phyloP scores from a whole-genome alignment of 2,113 vertebrate species.

The Amazona guildingii region DNA sequence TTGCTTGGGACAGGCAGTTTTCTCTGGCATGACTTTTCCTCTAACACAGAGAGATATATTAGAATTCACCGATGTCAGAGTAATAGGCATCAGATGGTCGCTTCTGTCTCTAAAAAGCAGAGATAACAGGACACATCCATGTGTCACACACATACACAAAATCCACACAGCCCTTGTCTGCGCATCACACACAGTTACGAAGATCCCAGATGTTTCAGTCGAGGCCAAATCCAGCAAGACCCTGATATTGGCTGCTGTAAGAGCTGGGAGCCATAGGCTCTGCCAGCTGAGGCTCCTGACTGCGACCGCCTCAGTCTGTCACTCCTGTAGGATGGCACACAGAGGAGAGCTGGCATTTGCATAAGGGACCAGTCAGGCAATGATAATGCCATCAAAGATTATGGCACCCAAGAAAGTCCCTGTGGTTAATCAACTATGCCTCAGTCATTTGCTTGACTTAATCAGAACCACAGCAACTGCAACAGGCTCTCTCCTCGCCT shows the following conservation, averaged over 20 bases:
- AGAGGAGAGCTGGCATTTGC: not conserved
- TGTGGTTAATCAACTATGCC: not conserved
- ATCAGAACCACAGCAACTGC: not conserved
- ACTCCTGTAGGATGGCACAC: not conserved
- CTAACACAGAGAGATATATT: not conserved
- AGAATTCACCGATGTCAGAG: not conserved
- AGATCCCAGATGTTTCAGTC: not conserved
- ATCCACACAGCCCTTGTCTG: not conserved
- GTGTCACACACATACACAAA: not conserved
- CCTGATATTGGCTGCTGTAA: not conserved
- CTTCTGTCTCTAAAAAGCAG: not conserved
- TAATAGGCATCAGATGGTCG: not conserved
- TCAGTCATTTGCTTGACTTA: not conserved
- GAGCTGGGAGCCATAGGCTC: fast-evolving
- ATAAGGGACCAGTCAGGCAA: not conserved
- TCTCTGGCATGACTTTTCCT: not conserved
- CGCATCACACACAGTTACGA: not conserved
- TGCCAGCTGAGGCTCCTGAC: not conserved
- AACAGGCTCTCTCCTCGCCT: not conserved
- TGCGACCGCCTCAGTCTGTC: not conserved
- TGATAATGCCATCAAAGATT: fast-evolving
- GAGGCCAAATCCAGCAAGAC: not conserved
- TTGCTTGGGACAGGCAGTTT: not conserved
- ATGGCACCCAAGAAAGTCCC: not conserved
- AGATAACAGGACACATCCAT: not conserved